Percentiles rank a stretch among this genome's conserved stretches.
Conservation (phyloP, 2,888 invertebrate genomes). For the Alloplasta piceator region DNA sequence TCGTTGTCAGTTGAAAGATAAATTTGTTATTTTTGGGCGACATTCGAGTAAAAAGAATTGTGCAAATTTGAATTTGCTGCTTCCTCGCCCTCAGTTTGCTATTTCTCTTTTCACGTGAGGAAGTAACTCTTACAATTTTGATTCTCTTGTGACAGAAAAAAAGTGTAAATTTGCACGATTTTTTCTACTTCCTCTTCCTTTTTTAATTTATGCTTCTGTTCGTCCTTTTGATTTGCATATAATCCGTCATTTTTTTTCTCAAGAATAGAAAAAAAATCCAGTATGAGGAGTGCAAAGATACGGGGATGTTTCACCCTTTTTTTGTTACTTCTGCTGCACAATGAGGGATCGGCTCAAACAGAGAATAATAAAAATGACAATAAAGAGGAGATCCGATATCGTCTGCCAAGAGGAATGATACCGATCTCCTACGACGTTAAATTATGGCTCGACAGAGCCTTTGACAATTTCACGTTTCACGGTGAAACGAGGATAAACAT, state of each 20-base stretch:
- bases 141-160: too few species aligned
- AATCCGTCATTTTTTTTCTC: neutral
- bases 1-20: too few species aligned
- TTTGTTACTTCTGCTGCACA: constrained; percentile 45
- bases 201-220: too few species aligned
- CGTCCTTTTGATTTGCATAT: neutral
- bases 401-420: constrained; percentile 84
- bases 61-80: too few species aligned
- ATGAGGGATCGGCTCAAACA: constrained; percentile 28
- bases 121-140: too few species aligned
- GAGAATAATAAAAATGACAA: constrained; percentile 37
- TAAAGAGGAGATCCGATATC: constrained; percentile 76
- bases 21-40: too few species aligned
- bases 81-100: too few species aligned
- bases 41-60: too few species aligned
- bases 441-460: constrained; percentile 83
- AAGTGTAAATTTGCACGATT: too few species aligned
- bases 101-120: too few species aligned
- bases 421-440: constrained; percentile 85
- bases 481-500: constrained; percentile 66
- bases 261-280: constrained; percentile 5
- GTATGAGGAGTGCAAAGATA: constrained; percentile 44
- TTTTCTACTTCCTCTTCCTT: too few species aligned
- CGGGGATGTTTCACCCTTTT: constrained; percentile 42
- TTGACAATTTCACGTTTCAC: constrained; percentile 73